A percentile compares a stretch with the other conserved stretches of the same genome.
These are phyloP conservation scores for Sternarchorhynchus goeldii DNA, from an alignment of 2,797 vertebrate species.

Conservation along the genomic window DNA sequence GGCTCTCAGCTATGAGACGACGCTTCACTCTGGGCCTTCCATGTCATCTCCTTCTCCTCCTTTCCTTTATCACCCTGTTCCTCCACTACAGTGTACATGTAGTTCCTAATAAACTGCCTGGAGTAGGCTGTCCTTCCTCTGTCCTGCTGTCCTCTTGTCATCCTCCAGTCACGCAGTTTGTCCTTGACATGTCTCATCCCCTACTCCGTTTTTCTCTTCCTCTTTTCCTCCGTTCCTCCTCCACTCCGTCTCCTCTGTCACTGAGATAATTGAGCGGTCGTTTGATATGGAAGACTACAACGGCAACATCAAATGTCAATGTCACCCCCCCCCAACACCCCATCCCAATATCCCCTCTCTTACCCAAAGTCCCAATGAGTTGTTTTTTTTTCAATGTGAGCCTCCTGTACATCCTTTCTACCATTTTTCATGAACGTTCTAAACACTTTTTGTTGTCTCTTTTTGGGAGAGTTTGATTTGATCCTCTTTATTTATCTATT, in stretches of 20 bases:
- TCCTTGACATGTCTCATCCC: constrained; percentile 57
- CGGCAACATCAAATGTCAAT: constrained; percentile 59
- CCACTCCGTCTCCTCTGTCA: constrained; percentile 51
- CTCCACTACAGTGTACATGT: neutral
- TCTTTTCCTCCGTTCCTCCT: constrained; percentile 39
- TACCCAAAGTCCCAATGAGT: neutral
- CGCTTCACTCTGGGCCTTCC: constrained; percentile 25
- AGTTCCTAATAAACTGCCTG: neutral
- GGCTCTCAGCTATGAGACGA: constrained; percentile 55
- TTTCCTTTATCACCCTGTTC: constrained; percentile 34
- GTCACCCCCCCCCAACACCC: constrained; percentile 34
- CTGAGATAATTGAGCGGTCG: constrained; percentile 67
- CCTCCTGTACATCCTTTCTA: constrained; percentile 4
- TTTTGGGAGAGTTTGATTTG: constrained; percentile 48
- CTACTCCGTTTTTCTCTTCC: constrained; percentile 14
- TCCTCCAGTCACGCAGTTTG: constrained; percentile 57
- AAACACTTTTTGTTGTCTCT: constrained; percentile 30
- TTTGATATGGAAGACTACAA: constrained; percentile 74
- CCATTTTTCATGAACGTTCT: constrained; percentile 38
- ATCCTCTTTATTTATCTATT: constrained; percentile 49
- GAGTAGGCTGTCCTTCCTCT: constrained; percentile 42
- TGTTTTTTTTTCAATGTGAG: constrained; percentile 9
- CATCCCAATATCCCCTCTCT: constrained; percentile 30
- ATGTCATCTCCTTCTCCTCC: constrained; percentile 38
- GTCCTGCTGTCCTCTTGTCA: constrained; percentile 30